phyloP scores from a whole-genome alignment of 2,113 vertebrate species.

The Xiphorhynchus elegans region DNA sequence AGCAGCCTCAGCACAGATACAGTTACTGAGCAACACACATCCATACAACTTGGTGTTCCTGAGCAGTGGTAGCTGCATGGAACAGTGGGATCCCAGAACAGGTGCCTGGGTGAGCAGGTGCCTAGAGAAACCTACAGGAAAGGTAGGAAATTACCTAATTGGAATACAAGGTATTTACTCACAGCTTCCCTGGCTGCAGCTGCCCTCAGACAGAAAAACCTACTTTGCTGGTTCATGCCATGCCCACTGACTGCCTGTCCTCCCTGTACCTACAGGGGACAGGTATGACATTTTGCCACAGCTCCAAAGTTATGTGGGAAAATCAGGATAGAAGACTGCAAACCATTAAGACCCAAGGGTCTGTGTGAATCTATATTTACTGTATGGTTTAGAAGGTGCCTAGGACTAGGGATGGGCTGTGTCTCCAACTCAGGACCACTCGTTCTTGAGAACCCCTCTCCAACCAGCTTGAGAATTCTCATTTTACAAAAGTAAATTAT shows the following conservation, averaged over 20 bases:
- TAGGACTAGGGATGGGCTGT: not conserved
- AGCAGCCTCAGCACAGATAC: not conserved
- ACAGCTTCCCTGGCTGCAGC: not conserved
- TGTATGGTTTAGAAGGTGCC: not conserved
- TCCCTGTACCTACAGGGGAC: not conserved
- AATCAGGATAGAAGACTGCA: not conserved
- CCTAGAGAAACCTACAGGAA: not conserved
- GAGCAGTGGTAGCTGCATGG: accelerated
- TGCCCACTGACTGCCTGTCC: not conserved
- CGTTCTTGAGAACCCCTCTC: not conserved
- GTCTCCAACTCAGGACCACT: not conserved
- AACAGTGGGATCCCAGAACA: not conserved
- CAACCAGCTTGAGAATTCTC: not conserved
- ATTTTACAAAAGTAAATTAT: not conserved
- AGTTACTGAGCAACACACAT: not conserved
- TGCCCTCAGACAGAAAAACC: not conserved
- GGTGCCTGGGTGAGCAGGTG: not conserved
- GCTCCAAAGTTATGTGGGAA: not conserved
- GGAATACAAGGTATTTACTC: not conserved
- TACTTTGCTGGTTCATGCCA: not conserved
- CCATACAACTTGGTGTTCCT: accelerated
- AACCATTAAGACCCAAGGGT: not conserved
- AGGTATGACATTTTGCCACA: not conserved
- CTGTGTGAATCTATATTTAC: accelerated
- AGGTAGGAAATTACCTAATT: not conserved